These are phyloP conservation scores for Antechinus flavipes DNA, from an alignment of 2,113 vertebrate genomes.

Conservation along the genomic window DNA sequence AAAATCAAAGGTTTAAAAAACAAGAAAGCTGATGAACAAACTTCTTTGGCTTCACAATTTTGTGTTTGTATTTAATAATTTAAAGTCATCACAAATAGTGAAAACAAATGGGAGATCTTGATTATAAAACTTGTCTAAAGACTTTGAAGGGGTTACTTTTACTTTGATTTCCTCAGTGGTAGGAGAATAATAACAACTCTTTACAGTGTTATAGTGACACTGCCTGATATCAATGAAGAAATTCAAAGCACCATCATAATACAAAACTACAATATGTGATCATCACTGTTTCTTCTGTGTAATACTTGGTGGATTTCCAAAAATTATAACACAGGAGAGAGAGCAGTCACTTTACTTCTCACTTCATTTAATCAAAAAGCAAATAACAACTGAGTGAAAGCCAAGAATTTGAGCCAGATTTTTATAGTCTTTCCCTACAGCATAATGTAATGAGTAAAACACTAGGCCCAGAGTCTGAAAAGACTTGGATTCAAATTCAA, in stretches of 20 bases:
- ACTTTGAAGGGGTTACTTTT: neutral
- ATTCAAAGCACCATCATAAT: neutral
- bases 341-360: neutral
- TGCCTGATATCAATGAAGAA: neutral
- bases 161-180: neutral
- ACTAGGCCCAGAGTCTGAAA: neutral
- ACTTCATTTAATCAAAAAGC: neutral
- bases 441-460: neutral
- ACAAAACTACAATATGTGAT: neutral
- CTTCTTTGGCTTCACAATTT: neutral
- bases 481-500: neutral
- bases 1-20: neutral
- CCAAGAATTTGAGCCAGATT: neutral
- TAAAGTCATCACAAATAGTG: neutral
- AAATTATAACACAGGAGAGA: neutral
- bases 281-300: neutral
- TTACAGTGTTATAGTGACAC: neutral
- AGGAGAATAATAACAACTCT: neutral
- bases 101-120: neutral
- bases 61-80: neutral
- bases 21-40: neutral
- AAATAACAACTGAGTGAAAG: neutral
- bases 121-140: neutral
- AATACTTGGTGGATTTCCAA: constrained; percentile 7
- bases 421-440: neutral